Conservation (phyloP, 1,140 invertebrate species). For the Pygmarrhopalites habei region DNA sequence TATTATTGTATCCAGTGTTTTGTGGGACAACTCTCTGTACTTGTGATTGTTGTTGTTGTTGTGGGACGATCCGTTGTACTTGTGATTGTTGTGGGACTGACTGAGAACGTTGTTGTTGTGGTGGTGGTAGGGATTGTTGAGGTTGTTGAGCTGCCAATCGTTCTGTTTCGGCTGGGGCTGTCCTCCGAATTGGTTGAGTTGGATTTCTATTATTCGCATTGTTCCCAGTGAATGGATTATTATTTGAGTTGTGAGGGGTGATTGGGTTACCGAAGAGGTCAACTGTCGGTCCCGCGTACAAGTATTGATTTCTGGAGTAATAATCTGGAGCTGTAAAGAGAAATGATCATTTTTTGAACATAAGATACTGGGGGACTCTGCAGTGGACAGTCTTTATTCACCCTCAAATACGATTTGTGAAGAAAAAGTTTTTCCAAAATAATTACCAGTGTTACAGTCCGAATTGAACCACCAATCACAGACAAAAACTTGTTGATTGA, state of each 20-base stretch:
- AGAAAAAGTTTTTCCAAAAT: too few species aligned
- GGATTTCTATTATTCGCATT: too few species aligned
- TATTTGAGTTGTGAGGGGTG: background rate
- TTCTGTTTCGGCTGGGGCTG: background rate
- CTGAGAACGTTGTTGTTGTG: too few species aligned
- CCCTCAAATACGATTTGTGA: background rate
- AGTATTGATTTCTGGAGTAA: slow-evolving; percentile 46
- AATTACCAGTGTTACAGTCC: slow-evolving; percentile 36
- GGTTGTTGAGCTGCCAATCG: too few species aligned
- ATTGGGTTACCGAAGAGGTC: slow-evolving; percentile 29
- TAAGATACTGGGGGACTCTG: too few species aligned
- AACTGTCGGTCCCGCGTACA: slow-evolving; percentile 36
- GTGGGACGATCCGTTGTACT: too few species aligned
- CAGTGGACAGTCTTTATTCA: slow-evolving; percentile 42
- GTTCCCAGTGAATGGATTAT: background rate
- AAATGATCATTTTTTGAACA: too few species aligned
- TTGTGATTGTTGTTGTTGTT: background rate
- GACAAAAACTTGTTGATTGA: slow-evolving; percentile 53
- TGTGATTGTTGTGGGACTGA: background rate
- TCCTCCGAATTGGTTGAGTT: background rate
- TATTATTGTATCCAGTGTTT: background rate
- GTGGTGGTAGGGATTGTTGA: too few species aligned
- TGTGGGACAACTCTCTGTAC: background rate
- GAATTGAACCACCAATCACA: slow-evolving; percentile 56
- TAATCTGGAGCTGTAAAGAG: slow-evolving; percentile 44